Percentiles rank a stretch among this genome's conserved stretches.
Conservation (phyloP, 1,140 invertebrate genomes). For the Augochlora pura region DNA sequence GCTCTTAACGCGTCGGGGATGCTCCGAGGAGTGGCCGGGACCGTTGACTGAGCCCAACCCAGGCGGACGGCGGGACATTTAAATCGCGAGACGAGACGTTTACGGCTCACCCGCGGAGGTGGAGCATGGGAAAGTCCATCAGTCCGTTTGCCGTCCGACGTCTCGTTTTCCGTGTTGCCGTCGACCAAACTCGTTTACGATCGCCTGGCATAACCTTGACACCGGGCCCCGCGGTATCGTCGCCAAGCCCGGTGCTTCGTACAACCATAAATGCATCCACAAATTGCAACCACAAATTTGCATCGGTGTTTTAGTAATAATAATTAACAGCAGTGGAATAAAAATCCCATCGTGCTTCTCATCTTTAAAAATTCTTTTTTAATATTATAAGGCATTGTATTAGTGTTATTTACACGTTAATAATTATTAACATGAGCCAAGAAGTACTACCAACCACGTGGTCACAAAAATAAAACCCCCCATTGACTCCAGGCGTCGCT, state of each 20-base stretch:
- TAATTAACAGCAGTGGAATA: too few relatives aligned
- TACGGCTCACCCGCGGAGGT: slow-evolving; percentile 56
- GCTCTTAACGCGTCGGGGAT: slow-evolving; percentile 7
- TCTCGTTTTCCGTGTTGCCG: slow-evolving; percentile 20
- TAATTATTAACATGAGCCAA: too few relatives aligned
- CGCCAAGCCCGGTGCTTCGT: not conserved
- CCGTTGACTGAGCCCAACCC: slow-evolving; percentile 50
- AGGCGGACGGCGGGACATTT: slow-evolving; percentile 52
- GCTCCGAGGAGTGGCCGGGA: slow-evolving; percentile 43
- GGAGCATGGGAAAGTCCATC: slow-evolving; percentile 52
- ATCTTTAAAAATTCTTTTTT: too few relatives aligned
- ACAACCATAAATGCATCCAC: not conserved
- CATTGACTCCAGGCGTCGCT: too few relatives aligned
- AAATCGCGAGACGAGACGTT: slow-evolving; percentile 62
- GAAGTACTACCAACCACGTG: too few relatives aligned
- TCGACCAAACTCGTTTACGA: slow-evolving; percentile 22
- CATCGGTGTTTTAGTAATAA: too few relatives aligned
- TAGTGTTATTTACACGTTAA: too few relatives aligned
- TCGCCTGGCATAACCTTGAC: slow-evolving; percentile 13
- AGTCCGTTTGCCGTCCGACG: slow-evolving; percentile 35
- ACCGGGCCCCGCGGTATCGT: slow-evolving; percentile 22
- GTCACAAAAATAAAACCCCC: too few relatives aligned
- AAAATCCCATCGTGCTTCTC: too few relatives aligned
- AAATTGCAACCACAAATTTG: too few relatives aligned
- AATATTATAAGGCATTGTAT: too few relatives aligned